Conservation (phyloP, 2,888 invertebrate genomes). For the Chorisops tibialis region DNA sequence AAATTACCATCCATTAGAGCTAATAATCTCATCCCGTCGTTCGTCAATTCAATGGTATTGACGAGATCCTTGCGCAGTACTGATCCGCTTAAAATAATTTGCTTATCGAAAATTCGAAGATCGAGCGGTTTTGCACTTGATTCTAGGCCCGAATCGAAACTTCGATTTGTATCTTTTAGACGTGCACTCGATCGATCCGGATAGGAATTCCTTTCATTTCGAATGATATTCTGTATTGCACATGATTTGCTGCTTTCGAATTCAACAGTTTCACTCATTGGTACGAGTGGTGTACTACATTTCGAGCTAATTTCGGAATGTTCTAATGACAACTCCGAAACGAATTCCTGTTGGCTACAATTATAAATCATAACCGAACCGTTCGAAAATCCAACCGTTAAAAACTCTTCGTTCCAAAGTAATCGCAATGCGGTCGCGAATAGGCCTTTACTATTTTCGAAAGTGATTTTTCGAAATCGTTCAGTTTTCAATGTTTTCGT, state of each 20-base stretch:
- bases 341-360: slow-evolving; percentile 40
- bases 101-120: slow-evolving; percentile 45
- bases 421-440: slow-evolving; percentile 47
- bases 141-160: background rate
- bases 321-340: background rate
- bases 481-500: slow-evolving; percentile 45
- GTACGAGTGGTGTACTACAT: background rate
- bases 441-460: slow-evolving; percentile 45
- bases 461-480: slow-evolving; percentile 43
- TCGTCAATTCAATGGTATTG: slow-evolving; percentile 44
- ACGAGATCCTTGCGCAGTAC: slow-evolving; percentile 45
- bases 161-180: background rate
- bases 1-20: slow-evolving; percentile 45
- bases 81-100: slow-evolving; percentile 44
- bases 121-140: slow-evolving; percentile 31
- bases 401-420: slow-evolving; percentile 43
- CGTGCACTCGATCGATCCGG: slow-evolving; percentile 23
- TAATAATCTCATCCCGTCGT: slow-evolving; percentile 45
- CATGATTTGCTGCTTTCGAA: slow-evolving; percentile 48
- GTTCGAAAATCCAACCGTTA: slow-evolving; percentile 48
- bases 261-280: slow-evolving; percentile 26
- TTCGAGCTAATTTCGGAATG: background rate
- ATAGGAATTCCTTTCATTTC: slow-evolving; percentile 43
- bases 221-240: slow-evolving; percentile 51
- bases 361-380: slow-evolving; percentile 49